phyloP scores from a whole-genome alignment of 2,888 invertebrate species.

The Acleris emargana region DNA sequence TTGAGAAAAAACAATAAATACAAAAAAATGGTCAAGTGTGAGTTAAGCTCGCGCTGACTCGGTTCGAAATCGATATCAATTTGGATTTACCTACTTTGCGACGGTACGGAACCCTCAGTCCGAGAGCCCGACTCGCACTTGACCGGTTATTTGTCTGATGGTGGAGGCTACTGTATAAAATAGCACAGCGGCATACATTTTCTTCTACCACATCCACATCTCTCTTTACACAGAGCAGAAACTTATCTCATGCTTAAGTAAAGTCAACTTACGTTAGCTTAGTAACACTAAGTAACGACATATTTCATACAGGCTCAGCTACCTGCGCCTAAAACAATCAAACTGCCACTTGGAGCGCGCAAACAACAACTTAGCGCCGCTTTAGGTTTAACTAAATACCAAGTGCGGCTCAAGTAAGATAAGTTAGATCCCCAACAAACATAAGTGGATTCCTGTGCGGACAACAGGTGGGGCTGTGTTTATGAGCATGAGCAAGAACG shows the following conservation, averaged over 20 bases:
- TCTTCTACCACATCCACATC: background rate
- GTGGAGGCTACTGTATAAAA: too few species aligned
- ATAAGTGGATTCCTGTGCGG: slow-evolving; percentile 28
- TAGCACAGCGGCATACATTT: too few species aligned
- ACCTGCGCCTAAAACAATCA: slow-evolving; percentile 82
- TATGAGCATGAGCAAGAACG: background rate
- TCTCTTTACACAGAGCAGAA: slow-evolving; percentile 7
- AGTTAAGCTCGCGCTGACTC: too few species aligned
- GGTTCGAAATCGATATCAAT: too few species aligned
- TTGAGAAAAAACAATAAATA: too few species aligned
- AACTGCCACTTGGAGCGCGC: slow-evolving; percentile 66
- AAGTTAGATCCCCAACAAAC: slow-evolving; percentile 58
- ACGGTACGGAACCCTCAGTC: too few species aligned
- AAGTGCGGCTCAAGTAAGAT: slow-evolving; percentile 76
- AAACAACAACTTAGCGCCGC: slow-evolving; percentile 60
- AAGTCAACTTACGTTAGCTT: slow-evolving; percentile 75
- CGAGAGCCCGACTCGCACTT: too few species aligned
- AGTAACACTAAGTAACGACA: slow-evolving; percentile 75
- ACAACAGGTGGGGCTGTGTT: slow-evolving; percentile 29
- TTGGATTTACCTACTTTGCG: too few species aligned
- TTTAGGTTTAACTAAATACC: slow-evolving; percentile 80
- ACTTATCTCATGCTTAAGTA: slow-evolving; percentile 56
- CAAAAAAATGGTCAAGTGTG: too few species aligned
- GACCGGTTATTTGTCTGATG: too few species aligned
- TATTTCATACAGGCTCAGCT: slow-evolving; percentile 77